These are phyloP conservation scores for Drosophila paracracens DNA, from an alignment of 2,888 invertebrate genomes.

Conservation along the genomic window DNA sequence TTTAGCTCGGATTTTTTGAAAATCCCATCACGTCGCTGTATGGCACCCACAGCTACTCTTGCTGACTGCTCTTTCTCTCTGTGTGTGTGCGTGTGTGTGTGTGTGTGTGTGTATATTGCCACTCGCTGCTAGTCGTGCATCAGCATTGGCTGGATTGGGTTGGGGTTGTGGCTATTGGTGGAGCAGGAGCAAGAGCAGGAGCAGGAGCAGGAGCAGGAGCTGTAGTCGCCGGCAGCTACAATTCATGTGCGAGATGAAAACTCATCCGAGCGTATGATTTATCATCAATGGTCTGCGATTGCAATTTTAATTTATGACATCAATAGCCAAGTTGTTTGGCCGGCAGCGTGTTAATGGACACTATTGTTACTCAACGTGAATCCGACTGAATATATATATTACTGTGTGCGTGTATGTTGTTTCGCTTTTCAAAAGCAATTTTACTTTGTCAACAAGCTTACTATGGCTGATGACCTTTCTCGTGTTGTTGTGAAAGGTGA, in stretches of 20 bases:
- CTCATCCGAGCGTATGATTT: slow-evolving; percentile 72
- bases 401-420: slow-evolving; percentile 19
- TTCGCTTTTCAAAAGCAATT: slow-evolving; percentile 31
- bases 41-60: slow-evolving; percentile 40
- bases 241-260: slow-evolving; percentile 74
- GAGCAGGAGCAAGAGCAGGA: background rate
- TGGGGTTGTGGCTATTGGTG: background rate
- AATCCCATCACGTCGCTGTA: slow-evolving; percentile 72
- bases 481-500: slow-evolving; percentile 16
- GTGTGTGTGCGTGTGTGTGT: background rate
- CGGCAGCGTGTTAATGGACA: slow-evolving; percentile 70
- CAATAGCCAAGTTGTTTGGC: slow-evolving; percentile 67
- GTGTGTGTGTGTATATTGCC: slow-evolving; percentile 8
- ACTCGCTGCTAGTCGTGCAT: slow-evolving; percentile 32
- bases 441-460: slow-evolving; percentile 49
- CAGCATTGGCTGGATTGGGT: slow-evolving; percentile 29
- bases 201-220: background rate
- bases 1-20: slow-evolving; percentile 71
- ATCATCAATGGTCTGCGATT: slow-evolving; percentile 74
- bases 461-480: slow-evolving; percentile 8
- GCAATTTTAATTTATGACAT: slow-evolving; percentile 75
- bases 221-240: slow-evolving; percentile 64
- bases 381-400: slow-evolving; percentile 25
- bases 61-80: slow-evolving; percentile 13
- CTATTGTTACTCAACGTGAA: slow-evolving; percentile 62